Conservation (phyloP, 2,797 vertebrate genomes). For the Sus cebifrons region DNA sequence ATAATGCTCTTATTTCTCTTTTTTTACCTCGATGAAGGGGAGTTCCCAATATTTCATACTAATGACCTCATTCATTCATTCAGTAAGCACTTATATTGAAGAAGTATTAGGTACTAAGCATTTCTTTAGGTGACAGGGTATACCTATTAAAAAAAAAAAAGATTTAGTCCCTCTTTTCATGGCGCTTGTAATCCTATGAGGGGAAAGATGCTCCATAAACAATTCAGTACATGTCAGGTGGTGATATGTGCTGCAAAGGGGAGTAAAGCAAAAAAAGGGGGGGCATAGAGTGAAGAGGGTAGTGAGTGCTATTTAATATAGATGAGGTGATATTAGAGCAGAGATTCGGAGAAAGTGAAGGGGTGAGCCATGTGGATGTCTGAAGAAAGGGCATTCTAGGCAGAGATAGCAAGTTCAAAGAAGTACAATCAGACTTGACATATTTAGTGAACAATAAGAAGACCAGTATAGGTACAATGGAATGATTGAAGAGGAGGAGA, state of each 20-base stretch:
- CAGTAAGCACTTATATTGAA: background rate
- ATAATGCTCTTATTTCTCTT: background rate
- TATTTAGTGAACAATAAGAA: background rate
- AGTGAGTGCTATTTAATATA: background rate
- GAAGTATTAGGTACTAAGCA: background rate
- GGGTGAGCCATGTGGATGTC: background rate
- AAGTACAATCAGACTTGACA: background rate
- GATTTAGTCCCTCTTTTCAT: background rate
- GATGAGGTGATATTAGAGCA: background rate
- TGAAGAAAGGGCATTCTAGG: background rate
- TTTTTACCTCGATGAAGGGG: background rate
- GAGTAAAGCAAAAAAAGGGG: background rate
- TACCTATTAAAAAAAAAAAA: conserved; percentile 2
- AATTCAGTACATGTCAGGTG: background rate
- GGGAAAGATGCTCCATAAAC: background rate
- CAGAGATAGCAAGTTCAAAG: background rate
- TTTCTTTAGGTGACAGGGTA: background rate
- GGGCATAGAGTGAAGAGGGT: background rate
- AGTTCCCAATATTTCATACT: background rate
- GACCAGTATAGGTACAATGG: background rate
- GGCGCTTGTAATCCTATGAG: background rate
- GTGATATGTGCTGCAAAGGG: background rate
- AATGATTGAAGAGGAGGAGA: background rate
- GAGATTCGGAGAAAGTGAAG: background rate
- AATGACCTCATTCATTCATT: conserved; percentile 37